Percentiles rank a stretch among this genome's conserved stretches.
Conservation (phyloP, 2,888 invertebrate species). For the Acleris laterana region DNA sequence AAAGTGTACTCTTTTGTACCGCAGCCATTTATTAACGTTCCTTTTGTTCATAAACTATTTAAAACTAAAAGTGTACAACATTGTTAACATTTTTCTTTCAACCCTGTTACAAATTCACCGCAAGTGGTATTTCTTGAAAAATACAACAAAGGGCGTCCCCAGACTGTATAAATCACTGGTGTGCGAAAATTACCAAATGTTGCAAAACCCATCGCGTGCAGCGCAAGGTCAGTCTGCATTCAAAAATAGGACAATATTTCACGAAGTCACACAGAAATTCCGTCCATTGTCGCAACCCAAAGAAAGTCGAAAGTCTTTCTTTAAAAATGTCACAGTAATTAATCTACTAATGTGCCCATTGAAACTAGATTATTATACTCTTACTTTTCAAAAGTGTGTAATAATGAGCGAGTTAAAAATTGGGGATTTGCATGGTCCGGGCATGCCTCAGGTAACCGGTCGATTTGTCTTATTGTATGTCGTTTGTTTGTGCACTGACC, state of each 20-base stretch:
- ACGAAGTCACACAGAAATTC: slow-evolving; percentile 44
- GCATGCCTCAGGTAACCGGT: slow-evolving; percentile 78
- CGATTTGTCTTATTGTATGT: slow-evolving; percentile 83
- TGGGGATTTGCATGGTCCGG: slow-evolving; percentile 68
- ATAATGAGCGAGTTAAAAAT: slow-evolving; percentile 63
- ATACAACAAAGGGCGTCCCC: slow-evolving; percentile 63
- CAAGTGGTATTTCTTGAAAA: slow-evolving; percentile 73
- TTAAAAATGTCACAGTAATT: slow-evolving; percentile 69
- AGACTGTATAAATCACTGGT: slow-evolving; percentile 72
- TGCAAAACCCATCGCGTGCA: slow-evolving; percentile 63
- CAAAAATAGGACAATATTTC: slow-evolving; percentile 59
- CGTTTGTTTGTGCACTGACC: slow-evolving; percentile 80
- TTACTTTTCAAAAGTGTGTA: slow-evolving; percentile 68
- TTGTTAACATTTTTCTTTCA: slow-evolving; percentile 38
- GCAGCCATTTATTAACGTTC: slow-evolving; percentile 39
- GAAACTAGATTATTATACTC: slow-evolving; percentile 65
- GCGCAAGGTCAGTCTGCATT: slow-evolving; percentile 69
- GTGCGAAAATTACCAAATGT: slow-evolving; percentile 77
- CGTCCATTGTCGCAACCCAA: slow-evolving; percentile 53
- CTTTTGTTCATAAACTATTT: slow-evolving; percentile 38
- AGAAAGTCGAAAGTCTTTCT: slow-evolving; percentile 69
- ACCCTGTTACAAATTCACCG: slow-evolving; percentile 66
- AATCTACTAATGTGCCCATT: slow-evolving; percentile 72
- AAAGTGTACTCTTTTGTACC: slow-evolving; percentile 68
- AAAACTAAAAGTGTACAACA: slow-evolving; percentile 29